phyloP scores from a whole-genome alignment of 2,888 invertebrate genomes.

The Metellina segmentata region DNA sequence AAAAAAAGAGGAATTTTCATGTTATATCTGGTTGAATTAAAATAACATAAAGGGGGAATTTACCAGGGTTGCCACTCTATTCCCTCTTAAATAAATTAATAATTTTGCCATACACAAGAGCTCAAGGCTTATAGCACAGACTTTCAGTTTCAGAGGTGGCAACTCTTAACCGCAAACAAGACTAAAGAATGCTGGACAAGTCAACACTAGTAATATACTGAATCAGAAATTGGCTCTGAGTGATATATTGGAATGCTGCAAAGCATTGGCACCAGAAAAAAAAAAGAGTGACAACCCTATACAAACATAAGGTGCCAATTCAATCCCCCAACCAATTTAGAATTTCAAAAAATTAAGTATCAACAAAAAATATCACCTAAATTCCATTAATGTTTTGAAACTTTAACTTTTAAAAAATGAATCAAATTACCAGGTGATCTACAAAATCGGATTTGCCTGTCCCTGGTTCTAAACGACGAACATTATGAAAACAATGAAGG shows the following conservation, averaged over 20 bases:
- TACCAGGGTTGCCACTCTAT: conserved; percentile 70
- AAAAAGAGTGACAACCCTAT: conserved; percentile 71
- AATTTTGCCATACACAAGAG: conserved; percentile 32
- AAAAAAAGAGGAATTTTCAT: not conserved
- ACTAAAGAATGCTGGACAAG: not conserved
- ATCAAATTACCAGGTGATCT: not conserved
- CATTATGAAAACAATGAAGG: conserved; percentile 43
- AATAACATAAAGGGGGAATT: conserved; percentile 9
- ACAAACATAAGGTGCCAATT: conserved; percentile 28
- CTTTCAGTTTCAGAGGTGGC: not conserved
- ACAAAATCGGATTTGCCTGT: not conserved
- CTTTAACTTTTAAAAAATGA: not conserved
- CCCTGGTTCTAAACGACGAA: not conserved
- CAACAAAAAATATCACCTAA: not conserved
- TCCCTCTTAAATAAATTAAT: conserved; percentile 5
- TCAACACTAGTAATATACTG: not conserved
- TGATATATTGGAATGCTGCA: not conserved
- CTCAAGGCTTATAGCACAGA: conserved; percentile 19
- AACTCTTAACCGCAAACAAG: not conserved
- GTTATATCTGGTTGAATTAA: not conserved
- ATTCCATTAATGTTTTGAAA: too few relatives aligned
- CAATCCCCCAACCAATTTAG: conserved; percentile 1
- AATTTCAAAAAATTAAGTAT: not conserved
- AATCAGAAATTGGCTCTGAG: not conserved
- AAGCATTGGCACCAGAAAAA: conserved; percentile 16